phyloP scores from a whole-genome alignment of 2,888 invertebrate genomes.

The Campopleginae sp. region DNA sequence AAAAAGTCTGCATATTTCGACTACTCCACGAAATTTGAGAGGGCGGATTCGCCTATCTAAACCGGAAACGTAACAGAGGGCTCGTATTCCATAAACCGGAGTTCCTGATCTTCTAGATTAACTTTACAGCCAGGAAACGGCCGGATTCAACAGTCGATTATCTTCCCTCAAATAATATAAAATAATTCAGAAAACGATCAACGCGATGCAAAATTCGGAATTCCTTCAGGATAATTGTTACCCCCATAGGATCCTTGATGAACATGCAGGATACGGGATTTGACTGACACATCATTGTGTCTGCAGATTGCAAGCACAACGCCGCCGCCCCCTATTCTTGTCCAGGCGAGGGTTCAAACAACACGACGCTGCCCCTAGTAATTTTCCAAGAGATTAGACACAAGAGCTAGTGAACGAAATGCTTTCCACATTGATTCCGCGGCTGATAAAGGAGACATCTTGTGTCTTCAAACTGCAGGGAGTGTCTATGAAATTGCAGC shows the following conservation, averaged over 20 bases:
- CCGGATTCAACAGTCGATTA: not conserved
- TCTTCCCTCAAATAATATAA: not conserved
- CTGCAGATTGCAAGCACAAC: not conserved
- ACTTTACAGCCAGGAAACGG: not conserved
- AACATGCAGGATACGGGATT: not conserved
- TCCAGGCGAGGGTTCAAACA: slow-evolving; percentile 15
- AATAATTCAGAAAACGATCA: not conserved
- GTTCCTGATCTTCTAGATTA: not conserved
- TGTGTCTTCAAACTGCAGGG: not conserved
- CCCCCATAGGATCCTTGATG: not conserved
- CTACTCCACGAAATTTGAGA: not conserved
- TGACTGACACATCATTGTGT: not conserved
- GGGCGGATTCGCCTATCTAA: not conserved
- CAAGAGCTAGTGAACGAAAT: not conserved
- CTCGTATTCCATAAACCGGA: not conserved
- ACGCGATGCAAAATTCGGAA: not conserved
- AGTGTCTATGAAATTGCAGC: not conserved
- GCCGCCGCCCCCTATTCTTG: not conserved
- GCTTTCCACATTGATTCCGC: slow-evolving; percentile 20
- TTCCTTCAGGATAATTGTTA: not conserved
- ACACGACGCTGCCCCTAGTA: slow-evolving; percentile 11
- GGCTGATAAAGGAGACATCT: not conserved
- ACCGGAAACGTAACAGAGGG: not conserved
- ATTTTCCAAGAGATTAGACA: slow-evolving; percentile 35
- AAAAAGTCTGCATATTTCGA: slow-evolving; percentile 5